Base-by-base conservation (phyloP, 2,888 invertebrate genomes). In the Seladonia tumulorum region DNA sequence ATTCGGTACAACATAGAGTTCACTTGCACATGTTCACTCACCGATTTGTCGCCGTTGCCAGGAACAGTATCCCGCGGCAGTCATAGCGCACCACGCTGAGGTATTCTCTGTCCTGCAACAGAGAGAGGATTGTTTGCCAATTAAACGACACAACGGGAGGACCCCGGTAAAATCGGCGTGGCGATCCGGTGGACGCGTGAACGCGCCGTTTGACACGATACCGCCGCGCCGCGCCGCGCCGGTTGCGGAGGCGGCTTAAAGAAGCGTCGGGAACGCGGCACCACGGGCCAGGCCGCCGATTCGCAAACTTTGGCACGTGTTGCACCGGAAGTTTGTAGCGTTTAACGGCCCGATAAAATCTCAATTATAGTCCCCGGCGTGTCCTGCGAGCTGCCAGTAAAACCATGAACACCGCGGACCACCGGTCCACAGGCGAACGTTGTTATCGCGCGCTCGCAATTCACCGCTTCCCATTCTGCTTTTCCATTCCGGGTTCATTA, bases 321-420 rank as follows among this genome's bases (percentile, higher is more conserved):
- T 90, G 88, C 89, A 78, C 82, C 79, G 79, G 83, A 90, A 90
- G 77, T 90, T 89, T 66, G 79, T 45, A 83, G 85, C 89, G 83
- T 89, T 90, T 91, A 89, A 82, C 82, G 82, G 79, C 14, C 85
- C 83, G 90, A 90, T 90, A 90, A 90, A 90, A 90, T 90, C 90
- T 90, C 89, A 90, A 90, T 90, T 90, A 90, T 83, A 86, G 87
- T 83, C 68, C 80, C 76, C 72, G 76, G 89, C 84, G 85, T 88
- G 88, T 86, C 88, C 83, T 81, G 57, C 68, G 87, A 88, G 86
- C 60, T 68, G 76, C 77, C 82, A 35, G 68, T 82, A 81, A 79
- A 53, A 53, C 80, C 81, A 77, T 73, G 80, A 78, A 79, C 75
- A 35, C 45, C 29, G 63, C 25, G 68, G 39, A 35, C 74, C 47